A percentile compares a stretch with the other conserved stretches of the same genome.
Conservation (phyloP, 2,888 invertebrate genomes). For the Lithodes maja region DNA sequence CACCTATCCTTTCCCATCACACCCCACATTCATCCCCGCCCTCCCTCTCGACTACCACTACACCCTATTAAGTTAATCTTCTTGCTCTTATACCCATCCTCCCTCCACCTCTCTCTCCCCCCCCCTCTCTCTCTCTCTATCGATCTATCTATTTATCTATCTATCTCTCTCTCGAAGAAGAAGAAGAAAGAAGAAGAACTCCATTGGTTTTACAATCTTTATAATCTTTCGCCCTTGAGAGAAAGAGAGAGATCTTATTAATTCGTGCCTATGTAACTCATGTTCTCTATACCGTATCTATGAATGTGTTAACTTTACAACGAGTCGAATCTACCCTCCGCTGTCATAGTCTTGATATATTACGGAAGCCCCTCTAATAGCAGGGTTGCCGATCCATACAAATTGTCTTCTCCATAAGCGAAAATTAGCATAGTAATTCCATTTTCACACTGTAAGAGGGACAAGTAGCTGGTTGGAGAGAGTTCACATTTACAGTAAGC, state of each 20-base stretch:
- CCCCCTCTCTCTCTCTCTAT: not conserved
- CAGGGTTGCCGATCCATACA: conserved; percentile 23
- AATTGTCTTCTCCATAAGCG: conserved; percentile 22
- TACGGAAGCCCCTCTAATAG: conserved; percentile 8
- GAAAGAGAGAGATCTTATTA: too few relatives aligned
- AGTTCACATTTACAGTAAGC: not conserved
- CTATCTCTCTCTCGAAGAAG: not conserved
- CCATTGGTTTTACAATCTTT: too few relatives aligned
- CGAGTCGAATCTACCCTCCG: not conserved
- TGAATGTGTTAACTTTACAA: conserved; percentile 36
- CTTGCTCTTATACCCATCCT: too few relatives aligned
- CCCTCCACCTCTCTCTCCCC: not conserved
- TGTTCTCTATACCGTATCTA: not conserved
- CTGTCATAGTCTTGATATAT: conserved; percentile 22
- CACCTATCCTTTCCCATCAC: not conserved
- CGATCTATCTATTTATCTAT: not conserved
- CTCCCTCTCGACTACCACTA: not conserved
- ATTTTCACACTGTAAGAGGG: conserved; percentile 21
- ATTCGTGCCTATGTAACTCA: too few relatives aligned
- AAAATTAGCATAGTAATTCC: conserved; percentile 39
- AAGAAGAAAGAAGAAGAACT: too few relatives aligned
- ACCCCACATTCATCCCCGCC: not conserved
- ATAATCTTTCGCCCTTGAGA: too few relatives aligned
- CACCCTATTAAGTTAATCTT: not conserved
- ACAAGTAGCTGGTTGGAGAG: conserved; percentile 33